Percentiles rank a stretch among this genome's conserved stretches.
Evolutionary conservation across 2,888 invertebrate genomes (phyloP).

Genomic region (Pterostichus madidus): DNA sequence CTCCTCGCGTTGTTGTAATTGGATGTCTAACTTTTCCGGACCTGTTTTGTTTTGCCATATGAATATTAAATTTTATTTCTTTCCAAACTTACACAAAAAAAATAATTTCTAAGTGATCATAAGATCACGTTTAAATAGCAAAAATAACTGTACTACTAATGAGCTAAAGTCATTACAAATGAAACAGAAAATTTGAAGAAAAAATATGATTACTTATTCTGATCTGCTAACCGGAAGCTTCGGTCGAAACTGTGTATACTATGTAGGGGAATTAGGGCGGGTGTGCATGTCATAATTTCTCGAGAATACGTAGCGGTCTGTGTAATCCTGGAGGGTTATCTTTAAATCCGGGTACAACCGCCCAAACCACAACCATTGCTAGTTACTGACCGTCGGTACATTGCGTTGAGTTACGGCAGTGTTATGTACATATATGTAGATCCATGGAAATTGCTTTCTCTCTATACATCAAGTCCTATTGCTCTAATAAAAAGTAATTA

Average conservation of each 20-base stretch:
- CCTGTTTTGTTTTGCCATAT: constrained; percentile 60
- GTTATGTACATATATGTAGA: background rate
- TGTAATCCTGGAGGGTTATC: constrained; percentile 27
- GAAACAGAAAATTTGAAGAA: too few relatives aligned
- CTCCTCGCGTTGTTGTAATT: constrained; percentile 64
- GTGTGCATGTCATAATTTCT: constrained; percentile 26
- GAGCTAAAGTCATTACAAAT: too few relatives aligned
- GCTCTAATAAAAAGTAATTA: background rate
- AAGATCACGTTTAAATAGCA: background rate
- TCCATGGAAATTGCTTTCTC: background rate
- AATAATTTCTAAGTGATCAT: background rate
- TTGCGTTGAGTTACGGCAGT: constrained; percentile 1
- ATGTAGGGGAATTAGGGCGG: constrained; percentile 3
- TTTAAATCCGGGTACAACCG: constrained; percentile 41
- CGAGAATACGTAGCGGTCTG: constrained; percentile 15
- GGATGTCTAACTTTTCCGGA: constrained; percentile 62
- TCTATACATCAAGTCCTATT: background rate
- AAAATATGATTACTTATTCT: too few relatives aligned
- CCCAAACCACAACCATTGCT: background rate
- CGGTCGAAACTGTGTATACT: background rate
- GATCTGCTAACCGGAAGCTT: background rate
- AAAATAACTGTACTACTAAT: too few relatives aligned
- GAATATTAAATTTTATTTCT: constrained; percentile 63
- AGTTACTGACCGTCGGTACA: constrained; percentile 6
- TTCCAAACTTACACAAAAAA: constrained; percentile 26